These are phyloP conservation scores for Collichthys lucidus DNA, from an alignment of 2,113 vertebrate species.

Conservation along the genomic window DNA sequence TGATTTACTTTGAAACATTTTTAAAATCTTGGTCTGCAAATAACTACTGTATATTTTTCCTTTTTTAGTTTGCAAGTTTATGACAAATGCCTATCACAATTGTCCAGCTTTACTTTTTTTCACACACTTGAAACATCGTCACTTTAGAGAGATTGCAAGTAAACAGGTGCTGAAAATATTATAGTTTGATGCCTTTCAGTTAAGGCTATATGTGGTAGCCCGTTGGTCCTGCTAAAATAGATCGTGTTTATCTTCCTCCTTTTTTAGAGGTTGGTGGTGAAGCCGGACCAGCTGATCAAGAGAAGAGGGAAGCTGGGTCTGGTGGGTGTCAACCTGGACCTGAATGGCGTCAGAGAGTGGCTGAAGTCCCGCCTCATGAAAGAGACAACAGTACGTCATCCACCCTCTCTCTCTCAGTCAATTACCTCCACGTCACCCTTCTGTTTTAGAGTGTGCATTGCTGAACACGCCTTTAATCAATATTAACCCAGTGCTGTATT, in stretches of 20 bases:
- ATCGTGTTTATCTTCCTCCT: neutral
- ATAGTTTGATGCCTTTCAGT: neutral
- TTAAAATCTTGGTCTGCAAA: neutral
- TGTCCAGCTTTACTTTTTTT: neutral
- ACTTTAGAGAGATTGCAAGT: neutral
- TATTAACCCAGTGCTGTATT: constrained; percentile 15
- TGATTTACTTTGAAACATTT: neutral
- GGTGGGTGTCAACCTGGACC: constrained; percentile 91
- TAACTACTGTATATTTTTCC: neutral
- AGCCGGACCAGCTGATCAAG: constrained; percentile 98
- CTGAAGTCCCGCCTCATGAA: constrained; percentile 90
- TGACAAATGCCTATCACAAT: neutral
- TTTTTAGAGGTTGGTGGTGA: constrained; percentile 92
- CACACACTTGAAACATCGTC: neutral
- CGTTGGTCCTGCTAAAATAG: neutral
- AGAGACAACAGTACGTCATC: constrained; percentile 88
- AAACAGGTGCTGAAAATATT: neutral
- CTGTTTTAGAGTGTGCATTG: neutral
- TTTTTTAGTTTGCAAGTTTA: neutral
- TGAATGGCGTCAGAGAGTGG: constrained; percentile 92
- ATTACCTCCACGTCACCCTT: constrained; percentile 1
- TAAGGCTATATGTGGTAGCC: neutral
- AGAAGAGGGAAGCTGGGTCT: constrained; percentile 96
- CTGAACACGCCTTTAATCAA: constrained; percentile 43
- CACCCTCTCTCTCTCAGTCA: neutral